These are phyloP conservation scores for Tamandua tetradactyla DNA, from an alignment of 2,797 vertebrate species.

Conservation along the genomic window DNA sequence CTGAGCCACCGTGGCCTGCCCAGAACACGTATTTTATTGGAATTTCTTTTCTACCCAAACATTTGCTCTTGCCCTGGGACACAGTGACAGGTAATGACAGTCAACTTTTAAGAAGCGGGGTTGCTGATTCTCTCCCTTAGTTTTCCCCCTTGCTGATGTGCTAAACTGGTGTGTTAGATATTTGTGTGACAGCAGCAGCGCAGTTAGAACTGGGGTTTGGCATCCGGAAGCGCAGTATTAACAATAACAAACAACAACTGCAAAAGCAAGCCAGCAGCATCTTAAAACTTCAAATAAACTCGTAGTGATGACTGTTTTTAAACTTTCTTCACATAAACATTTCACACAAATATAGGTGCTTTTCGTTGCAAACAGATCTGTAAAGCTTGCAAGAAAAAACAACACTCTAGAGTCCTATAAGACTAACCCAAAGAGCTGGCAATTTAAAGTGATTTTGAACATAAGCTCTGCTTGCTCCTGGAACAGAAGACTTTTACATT, in stretches of 20 bases:
- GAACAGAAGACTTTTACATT: neutral
- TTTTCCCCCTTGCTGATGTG: neutral
- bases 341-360: neutral
- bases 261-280: neutral
- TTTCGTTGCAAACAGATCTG: neutral
- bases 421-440: neutral
- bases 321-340: neutral
- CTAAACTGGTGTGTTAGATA: neutral
- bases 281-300: neutral
- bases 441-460: slow-evolving; percentile 34
- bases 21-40: neutral
- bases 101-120: neutral
- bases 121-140: neutral
- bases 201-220: neutral
- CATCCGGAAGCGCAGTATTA: neutral
- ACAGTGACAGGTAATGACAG: neutral
- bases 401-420: neutral
- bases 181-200: neutral
- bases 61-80: slow-evolving; percentile 15
- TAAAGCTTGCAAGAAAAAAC: neutral
- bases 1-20: too few species aligned
- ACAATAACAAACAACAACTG: neutral
- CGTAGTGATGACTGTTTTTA: neutral
- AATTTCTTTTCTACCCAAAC: neutral
- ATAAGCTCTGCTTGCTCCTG: neutral